Evolutionary conservation across 2,113 vertebrate genomes (phyloP).

Genomic region (Cynoglossus semilaevis): DNA sequence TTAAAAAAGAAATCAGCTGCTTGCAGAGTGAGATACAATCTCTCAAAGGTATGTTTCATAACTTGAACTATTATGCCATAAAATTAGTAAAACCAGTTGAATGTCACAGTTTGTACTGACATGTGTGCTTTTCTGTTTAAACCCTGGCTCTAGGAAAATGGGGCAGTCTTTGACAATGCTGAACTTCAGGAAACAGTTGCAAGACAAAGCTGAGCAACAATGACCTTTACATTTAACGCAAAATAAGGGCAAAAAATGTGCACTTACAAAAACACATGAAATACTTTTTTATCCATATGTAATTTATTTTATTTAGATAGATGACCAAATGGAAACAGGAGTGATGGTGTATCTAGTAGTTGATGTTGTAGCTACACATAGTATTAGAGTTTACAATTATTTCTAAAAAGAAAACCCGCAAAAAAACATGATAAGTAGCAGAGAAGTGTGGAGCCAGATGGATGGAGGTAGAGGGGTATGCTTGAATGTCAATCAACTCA

Average conservation of each 20-base stretch:
- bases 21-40: slow-evolving; percentile 87
- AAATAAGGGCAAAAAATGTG: background rate
- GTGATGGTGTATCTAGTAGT: slow-evolving; percentile 35
- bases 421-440: slow-evolving; percentile 32
- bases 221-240: background rate
- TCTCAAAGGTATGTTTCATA: slow-evolving; percentile 80
- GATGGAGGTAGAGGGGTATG: slow-evolving; percentile 30
- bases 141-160: slow-evolving; percentile 80
- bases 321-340: slow-evolving; percentile 64
- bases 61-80: background rate
- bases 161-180: slow-evolving; percentile 80
- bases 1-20: slow-evolving; percentile 88
- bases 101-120: background rate
- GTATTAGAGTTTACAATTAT: slow-evolving; percentile 36
- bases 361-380: slow-evolving; percentile 49
- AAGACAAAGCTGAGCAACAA: slow-evolving; percentile 47
- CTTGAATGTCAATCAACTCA: slow-evolving; percentile 32
- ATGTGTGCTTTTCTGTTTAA: background rate
- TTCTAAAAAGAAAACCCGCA: background rate
- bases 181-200: slow-evolving; percentile 80
- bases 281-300: slow-evolving; percentile 24
- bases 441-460: slow-evolving; percentile 21
- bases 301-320: slow-evolving; percentile 57
- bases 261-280: slow-evolving; percentile 19
- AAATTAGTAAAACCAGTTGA: background rate